Conservation (phyloP, 2,888 invertebrate species). For the Tetheella fluctuosa region DNA sequence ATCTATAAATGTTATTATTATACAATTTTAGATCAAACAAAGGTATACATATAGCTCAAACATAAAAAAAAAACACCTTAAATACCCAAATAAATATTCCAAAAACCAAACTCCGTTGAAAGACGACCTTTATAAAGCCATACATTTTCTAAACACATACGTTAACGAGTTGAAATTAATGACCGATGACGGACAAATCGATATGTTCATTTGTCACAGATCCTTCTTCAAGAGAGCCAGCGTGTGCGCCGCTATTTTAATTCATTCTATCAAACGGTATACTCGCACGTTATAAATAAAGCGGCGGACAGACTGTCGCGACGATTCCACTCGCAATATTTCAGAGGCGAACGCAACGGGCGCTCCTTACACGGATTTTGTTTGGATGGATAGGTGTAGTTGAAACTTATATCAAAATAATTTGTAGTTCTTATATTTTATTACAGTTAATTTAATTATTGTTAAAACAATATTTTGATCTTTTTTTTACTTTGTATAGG, state of each 20-base stretch:
- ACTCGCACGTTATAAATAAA: constrained; percentile 78
- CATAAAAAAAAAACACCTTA: neutral
- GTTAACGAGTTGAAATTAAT: constrained; percentile 52
- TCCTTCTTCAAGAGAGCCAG: constrained; percentile 31
- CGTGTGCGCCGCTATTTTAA: constrained; percentile 47
- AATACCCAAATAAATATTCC: neutral
- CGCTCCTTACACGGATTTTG: constrained; percentile 34
- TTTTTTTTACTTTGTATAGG: too few species aligned
- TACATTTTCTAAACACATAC: constrained; percentile 30
- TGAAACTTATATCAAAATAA: neutral
- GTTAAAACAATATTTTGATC: too few species aligned
- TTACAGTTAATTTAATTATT: too few species aligned
- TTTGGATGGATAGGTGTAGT: neutral
- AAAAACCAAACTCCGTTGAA: neutral
- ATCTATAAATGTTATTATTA: too few species aligned
- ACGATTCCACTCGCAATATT: constrained; percentile 76
- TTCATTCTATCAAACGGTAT: constrained; percentile 66
- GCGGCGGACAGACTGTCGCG: constrained; percentile 68
- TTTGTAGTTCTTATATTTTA: too few species aligned
- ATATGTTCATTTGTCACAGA: constrained; percentile 53
- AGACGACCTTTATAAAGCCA: constrained; percentile 15
- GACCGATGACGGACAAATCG: constrained; percentile 58
- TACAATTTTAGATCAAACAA: neutral
- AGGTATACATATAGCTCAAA: neutral
- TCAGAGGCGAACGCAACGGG: constrained; percentile 69